Conservation (phyloP, 2,797 vertebrate species). For the Prionace glauca region DNA sequence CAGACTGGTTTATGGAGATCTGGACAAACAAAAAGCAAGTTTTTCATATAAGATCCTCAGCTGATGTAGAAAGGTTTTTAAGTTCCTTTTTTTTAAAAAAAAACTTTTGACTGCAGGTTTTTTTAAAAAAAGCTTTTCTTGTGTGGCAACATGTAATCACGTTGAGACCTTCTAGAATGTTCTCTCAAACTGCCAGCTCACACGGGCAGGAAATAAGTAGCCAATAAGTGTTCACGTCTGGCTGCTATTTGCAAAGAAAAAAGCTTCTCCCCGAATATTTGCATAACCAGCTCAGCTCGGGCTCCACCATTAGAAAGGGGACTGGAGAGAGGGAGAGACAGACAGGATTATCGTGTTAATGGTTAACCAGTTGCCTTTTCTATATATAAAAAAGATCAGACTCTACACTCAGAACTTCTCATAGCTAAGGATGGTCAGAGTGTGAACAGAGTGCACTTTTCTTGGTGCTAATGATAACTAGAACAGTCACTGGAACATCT, state of each 20-base stretch:
- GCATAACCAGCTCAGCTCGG: neutral
- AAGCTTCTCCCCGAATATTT: neutral
- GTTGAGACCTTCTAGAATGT: slow-evolving; percentile 14
- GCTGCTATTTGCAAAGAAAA: neutral
- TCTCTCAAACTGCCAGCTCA: slow-evolving; percentile 18
- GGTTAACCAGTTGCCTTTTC: neutral
- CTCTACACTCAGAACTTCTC: neutral
- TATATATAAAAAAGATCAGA: neutral
- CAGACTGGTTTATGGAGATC: neutral
- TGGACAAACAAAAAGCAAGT: neutral
- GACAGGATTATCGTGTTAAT: neutral
- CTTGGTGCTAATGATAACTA: neutral
- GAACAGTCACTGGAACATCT: neutral
- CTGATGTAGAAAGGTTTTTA: neutral
- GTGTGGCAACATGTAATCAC: neutral
- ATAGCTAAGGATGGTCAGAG: no score
- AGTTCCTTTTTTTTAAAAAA: neutral
- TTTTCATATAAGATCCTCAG: neutral
- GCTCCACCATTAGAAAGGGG: neutral
- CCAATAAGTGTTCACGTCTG: neutral
- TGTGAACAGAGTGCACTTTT: neutral
- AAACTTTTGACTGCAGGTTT: neutral
- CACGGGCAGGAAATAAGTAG: neutral
- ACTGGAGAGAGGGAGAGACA: neutral
- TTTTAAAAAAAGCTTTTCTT: neutral